Percentiles rank a stretch among this genome's conserved stretches.
Conservation (phyloP, 2,113 vertebrate genomes). For the Copsychus sechellarum region DNA sequence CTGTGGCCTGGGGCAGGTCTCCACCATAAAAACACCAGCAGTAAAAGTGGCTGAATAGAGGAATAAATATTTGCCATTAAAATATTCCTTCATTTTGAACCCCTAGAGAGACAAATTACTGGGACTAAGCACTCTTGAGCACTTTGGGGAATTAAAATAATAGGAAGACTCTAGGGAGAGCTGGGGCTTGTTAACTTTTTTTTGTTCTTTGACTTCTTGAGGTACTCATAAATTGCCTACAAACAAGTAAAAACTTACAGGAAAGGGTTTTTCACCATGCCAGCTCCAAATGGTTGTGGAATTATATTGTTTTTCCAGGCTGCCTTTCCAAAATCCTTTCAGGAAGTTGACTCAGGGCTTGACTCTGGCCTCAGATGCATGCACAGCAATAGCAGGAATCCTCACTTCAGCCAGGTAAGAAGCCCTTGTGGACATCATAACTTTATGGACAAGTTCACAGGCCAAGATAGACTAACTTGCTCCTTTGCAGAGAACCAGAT, state of each 20-base stretch:
- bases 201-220: constrained; percentile 20
- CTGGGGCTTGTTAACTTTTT: background rate
- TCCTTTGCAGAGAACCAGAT: background rate
- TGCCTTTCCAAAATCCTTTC: constrained; percentile 52
- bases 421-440: background rate
- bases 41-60: constrained; percentile 13
- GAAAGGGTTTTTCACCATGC: constrained; percentile 46
- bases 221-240: constrained; percentile 58
- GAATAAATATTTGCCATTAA: constrained; percentile 30
- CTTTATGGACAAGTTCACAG: background rate
- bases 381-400: background rate
- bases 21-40: constrained; percentile 32
- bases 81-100: constrained; percentile 35
- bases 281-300: constrained; percentile 45
- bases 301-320: constrained; percentile 61
- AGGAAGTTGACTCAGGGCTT: constrained; percentile 61
- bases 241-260: constrained; percentile 56
- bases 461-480: background rate
- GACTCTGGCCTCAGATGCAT: background rate
- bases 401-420: constrained; percentile 9
- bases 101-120: constrained; percentile 9
- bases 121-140: background rate
- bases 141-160: constrained; percentile 33
- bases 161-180: background rate
- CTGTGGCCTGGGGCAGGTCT: constrained; percentile 38